Conservation (phyloP, 2,888 invertebrate genomes). For the Alcis repandata region DNA sequence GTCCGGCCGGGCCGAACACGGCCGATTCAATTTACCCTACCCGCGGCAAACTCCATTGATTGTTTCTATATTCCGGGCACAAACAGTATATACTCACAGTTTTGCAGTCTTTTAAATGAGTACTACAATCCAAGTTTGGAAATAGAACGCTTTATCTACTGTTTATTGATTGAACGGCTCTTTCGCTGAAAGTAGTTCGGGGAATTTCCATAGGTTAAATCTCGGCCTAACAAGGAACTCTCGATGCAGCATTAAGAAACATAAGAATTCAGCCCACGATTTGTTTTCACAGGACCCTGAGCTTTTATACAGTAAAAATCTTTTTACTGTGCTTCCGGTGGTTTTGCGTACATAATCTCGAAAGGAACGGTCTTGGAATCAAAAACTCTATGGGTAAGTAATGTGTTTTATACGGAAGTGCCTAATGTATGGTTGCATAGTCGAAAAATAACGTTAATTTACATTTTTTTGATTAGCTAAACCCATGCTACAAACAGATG, state of each 20-base stretch:
- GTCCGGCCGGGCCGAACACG: slow-evolving; percentile 58
- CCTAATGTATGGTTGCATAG: background rate
- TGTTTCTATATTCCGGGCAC: slow-evolving; percentile 84
- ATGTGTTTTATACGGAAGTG: background rate
- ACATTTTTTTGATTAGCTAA: too few relatives aligned
- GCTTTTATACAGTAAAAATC: slow-evolving; percentile 39
- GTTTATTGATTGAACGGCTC: slow-evolving; percentile 5
- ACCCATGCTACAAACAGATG: too few relatives aligned
- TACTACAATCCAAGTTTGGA: slow-evolving; percentile 13
- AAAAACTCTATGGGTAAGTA: background rate
- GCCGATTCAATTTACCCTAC: slow-evolving; percentile 78
- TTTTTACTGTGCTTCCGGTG: slow-evolving; percentile 31
- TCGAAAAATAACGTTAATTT: background rate
- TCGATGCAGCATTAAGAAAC: slow-evolving; percentile 15
- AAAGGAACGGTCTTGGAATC: slow-evolving; percentile 44
- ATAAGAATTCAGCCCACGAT: slow-evolving; percentile 36
- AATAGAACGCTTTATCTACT: slow-evolving; percentile 1
- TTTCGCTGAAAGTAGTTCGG: background rate
- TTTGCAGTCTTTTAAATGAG: slow-evolving; percentile 44
- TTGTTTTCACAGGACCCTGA: slow-evolving; percentile 38
- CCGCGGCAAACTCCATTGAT: slow-evolving; percentile 83
- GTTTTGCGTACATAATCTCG: slow-evolving; percentile 34
- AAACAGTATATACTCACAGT: slow-evolving; percentile 61
- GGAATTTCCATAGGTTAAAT: slow-evolving; percentile 10
- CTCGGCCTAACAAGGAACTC: slow-evolving; percentile 24